Base-by-base conservation (phyloP, 2,113 vertebrate species). In the Eira barbara region DNA sequence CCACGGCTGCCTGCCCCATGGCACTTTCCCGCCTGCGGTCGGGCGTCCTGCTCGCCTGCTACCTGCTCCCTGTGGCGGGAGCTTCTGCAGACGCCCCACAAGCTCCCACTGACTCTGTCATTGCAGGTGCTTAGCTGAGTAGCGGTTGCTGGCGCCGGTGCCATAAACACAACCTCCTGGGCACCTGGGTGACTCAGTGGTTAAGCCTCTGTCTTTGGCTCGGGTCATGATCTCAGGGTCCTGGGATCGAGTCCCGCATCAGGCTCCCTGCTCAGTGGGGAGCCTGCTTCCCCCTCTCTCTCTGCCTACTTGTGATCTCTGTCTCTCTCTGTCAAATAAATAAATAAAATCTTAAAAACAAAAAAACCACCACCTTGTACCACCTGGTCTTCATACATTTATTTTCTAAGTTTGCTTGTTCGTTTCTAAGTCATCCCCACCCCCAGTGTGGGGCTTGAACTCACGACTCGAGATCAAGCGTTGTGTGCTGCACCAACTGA, bases 131-230 rank as follows among this genome's bases (percentile, higher is more conserved):
- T 87, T 9, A 27, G 45, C 4, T 7, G 14, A 57, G 47, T 1
- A 7, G 27, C 4, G 6, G n/a, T 11, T 34, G 14, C 18, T 39
- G 61, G 42, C 42, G 8, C 52, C 4, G 1, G 69, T 0, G 21
- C 29, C 36, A 21, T 23, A 17, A 29, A 23, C 14, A 29, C 34
- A 45, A 7, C 2, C 14, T 15, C 76, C 17, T 55, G 52, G 52
- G 52, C 52, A 10, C 52, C 17, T 55, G 52, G 17, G 52, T 18
- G 52, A 3, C 52, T 55, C 17, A 18, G 17, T 18, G 52, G 52
- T 55, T 18, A 55, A 18, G 17, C 17, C 52, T 55, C 52, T 18
- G 52, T 18, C 52, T 55, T 18, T 5, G 0, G 52, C 52, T 55
- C 17, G 17, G 52, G 52, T 55, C 52, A 55, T 18, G 52, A 18